Base-by-base conservation (phyloP, 2,113 vertebrate genomes). In the Mastomys coucha region DNA sequence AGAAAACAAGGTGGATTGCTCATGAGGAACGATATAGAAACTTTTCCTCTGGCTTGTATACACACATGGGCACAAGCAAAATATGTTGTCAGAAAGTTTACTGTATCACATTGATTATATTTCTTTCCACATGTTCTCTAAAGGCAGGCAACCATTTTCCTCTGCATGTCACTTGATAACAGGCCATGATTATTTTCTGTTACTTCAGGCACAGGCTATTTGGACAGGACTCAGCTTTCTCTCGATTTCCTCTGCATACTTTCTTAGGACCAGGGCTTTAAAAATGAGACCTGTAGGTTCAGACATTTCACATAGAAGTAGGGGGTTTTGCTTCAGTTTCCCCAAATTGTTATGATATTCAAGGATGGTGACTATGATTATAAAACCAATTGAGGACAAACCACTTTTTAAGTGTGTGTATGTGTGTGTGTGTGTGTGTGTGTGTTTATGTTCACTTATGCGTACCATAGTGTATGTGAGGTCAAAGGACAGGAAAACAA, bases 341-440 rank as follows among this genome's bases (percentile, higher is more conserved):
- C 1, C 84, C 4, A 60, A 6, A 89, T 96, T 93, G 24, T 72
- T 91, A 16, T 45, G 53, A 85, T 95, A 89, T 22, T 96, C 11
- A 60, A 96, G 89, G 93, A 76, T 0, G 0, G 4, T 72, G 85
- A 84, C 16, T 77, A 20, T 33, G 69, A 63, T 7, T 7, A 1
- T 73, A 72, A 92, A 96, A 98, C 94, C 58, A 70, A 82, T 0
- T 65, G 93, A 91, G 31, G 69, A 4, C n/a, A 63, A 2, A 67
- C 39, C 96, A n/a, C 19, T 84, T 85, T 45, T 65, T 45, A 33
- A 73, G 17, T 67, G 69, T 19, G 1, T 60, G 22, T 39, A 12
- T 63, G 22, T 42, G 12, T 67, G 65, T 67, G 17, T 67, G 69
- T 19, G 1, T 60, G 17, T 67, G 69, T 19, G 1, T 60, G 17